Evolutionary conservation across 2,888 invertebrate species (phyloP).

Genomic region (Leuctra nigra): DNA sequence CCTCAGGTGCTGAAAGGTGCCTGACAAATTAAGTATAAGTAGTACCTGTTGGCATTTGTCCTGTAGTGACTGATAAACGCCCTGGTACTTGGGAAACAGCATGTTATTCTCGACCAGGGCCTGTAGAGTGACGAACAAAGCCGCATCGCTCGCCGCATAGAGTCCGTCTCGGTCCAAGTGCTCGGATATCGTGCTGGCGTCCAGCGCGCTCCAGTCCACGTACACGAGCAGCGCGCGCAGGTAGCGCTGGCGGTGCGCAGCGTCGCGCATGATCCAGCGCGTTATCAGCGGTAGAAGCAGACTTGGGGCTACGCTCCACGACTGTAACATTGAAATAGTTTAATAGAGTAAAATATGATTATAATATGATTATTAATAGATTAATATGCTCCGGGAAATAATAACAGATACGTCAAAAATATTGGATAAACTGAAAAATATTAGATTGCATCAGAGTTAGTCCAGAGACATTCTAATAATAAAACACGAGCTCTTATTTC

Average conservation of each 20-base stretch:
- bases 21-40: too few species aligned
- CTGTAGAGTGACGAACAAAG: conserved; percentile 49
- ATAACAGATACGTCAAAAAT: too few species aligned
- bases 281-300: conserved; percentile 42
- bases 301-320: conserved; percentile 26
- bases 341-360: too few species aligned
- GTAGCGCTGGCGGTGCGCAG: conserved; percentile 45
- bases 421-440: too few species aligned
- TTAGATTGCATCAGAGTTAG: too few species aligned
- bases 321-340: too few species aligned
- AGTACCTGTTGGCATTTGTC: conserved; percentile 43
- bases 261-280: conserved; percentile 48
- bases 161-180: conserved; percentile 51
- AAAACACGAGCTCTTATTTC: too few species aligned
- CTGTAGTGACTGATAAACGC: conserved; percentile 43
- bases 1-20: too few species aligned
- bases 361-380: too few species aligned
- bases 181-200: conserved; percentile 45
- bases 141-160: conserved; percentile 50
- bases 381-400: too few species aligned
- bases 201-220: conserved; percentile 44
- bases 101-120: conserved; percentile 46
- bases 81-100: conserved; percentile 44
- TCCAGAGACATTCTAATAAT: too few species aligned
- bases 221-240: conserved; percentile 48